These are phyloP conservation scores for Borostomias antarcticus DNA, from an alignment of 2,797 vertebrate genomes.

Conservation along the genomic window DNA sequence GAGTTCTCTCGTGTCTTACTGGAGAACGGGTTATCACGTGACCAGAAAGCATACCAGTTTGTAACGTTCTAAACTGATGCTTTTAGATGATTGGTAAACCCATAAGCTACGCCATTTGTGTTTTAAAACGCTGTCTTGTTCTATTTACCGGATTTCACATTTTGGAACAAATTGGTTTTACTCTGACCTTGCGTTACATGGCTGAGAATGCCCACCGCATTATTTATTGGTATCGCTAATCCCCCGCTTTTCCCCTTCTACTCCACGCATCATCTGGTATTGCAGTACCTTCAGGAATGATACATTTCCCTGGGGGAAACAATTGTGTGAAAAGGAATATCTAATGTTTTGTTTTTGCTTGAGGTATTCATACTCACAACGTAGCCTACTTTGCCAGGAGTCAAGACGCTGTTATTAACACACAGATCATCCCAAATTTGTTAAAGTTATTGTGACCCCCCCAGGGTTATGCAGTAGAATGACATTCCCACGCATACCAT, in stretches of 20 bases:
- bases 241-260: not conserved
- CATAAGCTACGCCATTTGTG: not conserved
- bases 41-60: not conserved
- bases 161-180: not conserved
- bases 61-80: not conserved
- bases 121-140: not conserved
- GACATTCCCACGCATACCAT: too few species aligned
- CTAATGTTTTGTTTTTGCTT: too few species aligned
- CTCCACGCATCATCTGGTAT: not conserved
- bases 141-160: not conserved
- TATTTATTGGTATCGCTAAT: not conserved
- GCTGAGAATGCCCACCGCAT: too few species aligned
- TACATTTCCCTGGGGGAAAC: not conserved
- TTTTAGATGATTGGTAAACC: not conserved
- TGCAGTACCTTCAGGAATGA: conserved; percentile 1
- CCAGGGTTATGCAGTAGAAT: too few species aligned
- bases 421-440: too few species aligned
- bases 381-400: too few species aligned
- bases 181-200: not conserved
- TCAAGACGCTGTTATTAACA: too few species aligned
- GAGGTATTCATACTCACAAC: too few species aligned
- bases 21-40: too few species aligned
- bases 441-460: too few species aligned
- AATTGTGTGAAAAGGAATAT: not conserved
- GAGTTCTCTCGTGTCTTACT: too few species aligned